phyloP scores from a whole-genome alignment of 2,113 vertebrate genomes.

The Mustelus asterias region DNA sequence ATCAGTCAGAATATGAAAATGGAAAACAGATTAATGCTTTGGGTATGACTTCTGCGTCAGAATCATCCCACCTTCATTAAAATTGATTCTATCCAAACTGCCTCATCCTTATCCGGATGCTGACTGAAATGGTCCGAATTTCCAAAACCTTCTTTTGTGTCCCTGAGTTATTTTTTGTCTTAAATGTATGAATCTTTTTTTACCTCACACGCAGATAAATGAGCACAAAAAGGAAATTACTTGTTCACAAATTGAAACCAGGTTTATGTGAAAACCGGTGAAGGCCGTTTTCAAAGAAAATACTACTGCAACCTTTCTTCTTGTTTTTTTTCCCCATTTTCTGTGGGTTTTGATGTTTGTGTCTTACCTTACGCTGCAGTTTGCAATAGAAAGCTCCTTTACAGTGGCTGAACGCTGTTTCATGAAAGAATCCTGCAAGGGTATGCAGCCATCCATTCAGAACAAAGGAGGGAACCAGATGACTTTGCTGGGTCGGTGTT shows the following conservation, averaged over 20 bases:
- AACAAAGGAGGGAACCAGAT: conserved; percentile 44
- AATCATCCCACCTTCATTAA: neutral
- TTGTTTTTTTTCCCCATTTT: neutral
- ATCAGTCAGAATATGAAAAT: neutral
- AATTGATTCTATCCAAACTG: neutral
- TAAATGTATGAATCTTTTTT: neutral
- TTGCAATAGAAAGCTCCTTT: neutral
- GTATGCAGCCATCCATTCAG: conserved; percentile 36
- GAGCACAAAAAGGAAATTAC: neutral
- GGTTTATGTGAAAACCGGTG: neutral
- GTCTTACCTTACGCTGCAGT: conserved; percentile 1
- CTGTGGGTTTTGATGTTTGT: neutral
- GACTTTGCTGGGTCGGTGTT: conserved; percentile 58
- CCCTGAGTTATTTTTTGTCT: neutral
- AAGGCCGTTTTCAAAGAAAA: neutral
- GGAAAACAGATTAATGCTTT: neutral
- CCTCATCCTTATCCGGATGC: neutral
- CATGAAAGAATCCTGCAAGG: conserved; percentile 24
- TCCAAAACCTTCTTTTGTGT: neutral
- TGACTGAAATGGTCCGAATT: neutral
- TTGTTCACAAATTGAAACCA: neutral
- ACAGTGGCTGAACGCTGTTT: neutral
- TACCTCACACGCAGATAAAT: neutral
- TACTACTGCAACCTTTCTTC: neutral
- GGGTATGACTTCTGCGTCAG: neutral